Evolutionary conservation across 1,140 invertebrate species (phyloP).

Genomic region (Drosophila pruinosa): DNA sequence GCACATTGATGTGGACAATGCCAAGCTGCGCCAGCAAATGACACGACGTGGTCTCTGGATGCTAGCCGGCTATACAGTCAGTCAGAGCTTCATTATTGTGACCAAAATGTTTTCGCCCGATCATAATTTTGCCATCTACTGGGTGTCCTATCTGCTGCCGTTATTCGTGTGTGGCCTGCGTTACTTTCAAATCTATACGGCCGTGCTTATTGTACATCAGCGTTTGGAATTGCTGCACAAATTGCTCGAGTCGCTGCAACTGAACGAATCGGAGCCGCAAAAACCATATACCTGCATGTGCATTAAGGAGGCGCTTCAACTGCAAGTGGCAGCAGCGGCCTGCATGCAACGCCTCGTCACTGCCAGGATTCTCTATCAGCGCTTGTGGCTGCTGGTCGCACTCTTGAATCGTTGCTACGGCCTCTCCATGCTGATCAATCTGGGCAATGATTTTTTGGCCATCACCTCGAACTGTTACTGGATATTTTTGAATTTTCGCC

Average conservation of each 20-base stretch:
- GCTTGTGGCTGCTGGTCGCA: slow-evolving; percentile 56
- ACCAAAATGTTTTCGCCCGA: slow-evolving; percentile 44
- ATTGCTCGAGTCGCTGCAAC: slow-evolving; percentile 44
- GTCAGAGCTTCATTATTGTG: slow-evolving; percentile 56
- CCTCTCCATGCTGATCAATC: slow-evolving; percentile 65
- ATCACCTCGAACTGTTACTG: slow-evolving; percentile 80
- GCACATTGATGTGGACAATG: slow-evolving; percentile 46
- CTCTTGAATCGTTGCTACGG: slow-evolving; percentile 63
- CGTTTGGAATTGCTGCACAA: slow-evolving; percentile 51
- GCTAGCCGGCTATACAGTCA: slow-evolving; percentile 49
- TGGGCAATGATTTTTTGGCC: slow-evolving; percentile 77
- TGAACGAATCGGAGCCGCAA: slow-evolving; percentile 2
- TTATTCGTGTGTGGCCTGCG: slow-evolving; percentile 64
- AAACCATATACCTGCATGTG: not conserved
- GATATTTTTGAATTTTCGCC: slow-evolving; percentile 75
- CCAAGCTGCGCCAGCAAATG: slow-evolving; percentile 20
- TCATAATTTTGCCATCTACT: slow-evolving; percentile 49
- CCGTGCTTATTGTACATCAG: slow-evolving; percentile 51
- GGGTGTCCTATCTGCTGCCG: slow-evolving; percentile 69
- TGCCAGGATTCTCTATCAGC: slow-evolving; percentile 63
- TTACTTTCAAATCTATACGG: slow-evolving; percentile 73
- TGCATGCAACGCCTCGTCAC: slow-evolving; percentile 51
- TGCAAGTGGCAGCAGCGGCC: not conserved
- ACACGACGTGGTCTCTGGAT: slow-evolving; percentile 42
- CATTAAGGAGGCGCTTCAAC: slow-evolving; percentile 5